Conservation (phyloP, 2,888 invertebrate genomes). For the Auanema sp. region DNA sequence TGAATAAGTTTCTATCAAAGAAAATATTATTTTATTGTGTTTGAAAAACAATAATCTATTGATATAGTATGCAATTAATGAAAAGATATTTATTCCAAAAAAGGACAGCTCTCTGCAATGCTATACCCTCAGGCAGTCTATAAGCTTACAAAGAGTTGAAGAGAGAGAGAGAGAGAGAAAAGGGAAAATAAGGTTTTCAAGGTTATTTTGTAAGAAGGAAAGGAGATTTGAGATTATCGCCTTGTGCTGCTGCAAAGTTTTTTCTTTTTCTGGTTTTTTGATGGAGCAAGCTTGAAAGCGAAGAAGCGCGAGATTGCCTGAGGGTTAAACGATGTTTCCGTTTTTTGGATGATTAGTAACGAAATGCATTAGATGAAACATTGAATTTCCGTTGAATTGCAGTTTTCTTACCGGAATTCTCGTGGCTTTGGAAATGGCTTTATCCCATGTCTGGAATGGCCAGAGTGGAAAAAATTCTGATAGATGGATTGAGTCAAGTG, state of each 20-base stretch:
- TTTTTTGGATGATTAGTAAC: background rate
- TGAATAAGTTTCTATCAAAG: background rate
- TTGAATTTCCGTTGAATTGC: slow-evolving; percentile 14
- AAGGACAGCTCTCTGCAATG: background rate
- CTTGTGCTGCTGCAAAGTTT: no score
- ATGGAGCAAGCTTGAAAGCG: background rate
- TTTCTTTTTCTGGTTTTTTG: no score
- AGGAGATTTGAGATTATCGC: no score
- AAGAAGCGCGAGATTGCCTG: background rate
- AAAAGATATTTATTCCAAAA: background rate
- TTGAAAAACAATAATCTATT: background rate
- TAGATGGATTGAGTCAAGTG: slow-evolving; percentile 29
- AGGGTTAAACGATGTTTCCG: slow-evolving; percentile 3
- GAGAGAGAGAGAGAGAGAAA: no score
- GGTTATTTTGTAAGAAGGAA: no score
- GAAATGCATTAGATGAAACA: slow-evolving; percentile 4
- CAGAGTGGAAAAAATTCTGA: slow-evolving; percentile 24
- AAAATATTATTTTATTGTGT: background rate
- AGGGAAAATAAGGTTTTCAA: no score
- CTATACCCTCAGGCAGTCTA: no score
- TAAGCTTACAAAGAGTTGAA: no score
- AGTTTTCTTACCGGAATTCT: slow-evolving; percentile 38
- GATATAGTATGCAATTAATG: no score
- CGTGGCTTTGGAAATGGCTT: slow-evolving; percentile 26
- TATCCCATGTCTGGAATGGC: slow-evolving; percentile 25